phyloP scores from a whole-genome alignment of 2,888 invertebrate genomes.

The Leptodirus hochenwartii region DNA sequence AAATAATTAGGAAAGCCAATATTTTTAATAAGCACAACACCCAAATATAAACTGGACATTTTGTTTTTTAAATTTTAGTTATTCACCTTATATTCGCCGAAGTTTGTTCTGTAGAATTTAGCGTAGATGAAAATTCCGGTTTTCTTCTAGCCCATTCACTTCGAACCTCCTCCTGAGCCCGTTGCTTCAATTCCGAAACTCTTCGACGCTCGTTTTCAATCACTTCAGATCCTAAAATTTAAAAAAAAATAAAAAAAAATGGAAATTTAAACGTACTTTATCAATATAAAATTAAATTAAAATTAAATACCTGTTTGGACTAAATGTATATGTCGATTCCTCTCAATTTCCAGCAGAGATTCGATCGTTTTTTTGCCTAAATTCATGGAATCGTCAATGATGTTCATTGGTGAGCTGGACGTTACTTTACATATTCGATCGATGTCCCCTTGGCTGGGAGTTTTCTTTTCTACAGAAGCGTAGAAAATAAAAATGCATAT shows the following conservation, averaged over 20 bases:
- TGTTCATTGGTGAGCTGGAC: conserved; percentile 57
- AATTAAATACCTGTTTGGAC: conserved; percentile 64
- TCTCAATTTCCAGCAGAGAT: conserved; percentile 77
- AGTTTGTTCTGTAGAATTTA: no score
- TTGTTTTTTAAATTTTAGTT: no score
- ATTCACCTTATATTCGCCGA: no score
- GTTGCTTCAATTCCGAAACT: conserved; percentile 67
- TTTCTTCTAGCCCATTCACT: conserved; percentile 65
- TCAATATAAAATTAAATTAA: conserved; percentile 3
- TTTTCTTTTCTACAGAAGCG: conserved; percentile 15
- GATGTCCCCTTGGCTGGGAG: conserved; percentile 68
- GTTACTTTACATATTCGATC: conserved; percentile 82
- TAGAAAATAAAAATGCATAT: no score
- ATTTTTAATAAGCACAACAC: no score
- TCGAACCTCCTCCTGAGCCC: conserved; percentile 77
- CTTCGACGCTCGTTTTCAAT: conserved; percentile 81
- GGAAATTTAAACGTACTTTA: not conserved
- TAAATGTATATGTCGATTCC: conserved; percentile 67
- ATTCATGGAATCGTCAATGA: conserved; percentile 41
- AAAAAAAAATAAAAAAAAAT: conserved; percentile 8
- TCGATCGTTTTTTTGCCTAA: conserved; percentile 64
- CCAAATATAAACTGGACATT: no score
- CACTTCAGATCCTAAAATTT: conserved; percentile 59
- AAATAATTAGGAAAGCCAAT: no score
- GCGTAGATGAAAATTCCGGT: conserved; percentile 42